Conservation (phyloP, 2,888 invertebrate species). For the Catocala nupta region DNA sequence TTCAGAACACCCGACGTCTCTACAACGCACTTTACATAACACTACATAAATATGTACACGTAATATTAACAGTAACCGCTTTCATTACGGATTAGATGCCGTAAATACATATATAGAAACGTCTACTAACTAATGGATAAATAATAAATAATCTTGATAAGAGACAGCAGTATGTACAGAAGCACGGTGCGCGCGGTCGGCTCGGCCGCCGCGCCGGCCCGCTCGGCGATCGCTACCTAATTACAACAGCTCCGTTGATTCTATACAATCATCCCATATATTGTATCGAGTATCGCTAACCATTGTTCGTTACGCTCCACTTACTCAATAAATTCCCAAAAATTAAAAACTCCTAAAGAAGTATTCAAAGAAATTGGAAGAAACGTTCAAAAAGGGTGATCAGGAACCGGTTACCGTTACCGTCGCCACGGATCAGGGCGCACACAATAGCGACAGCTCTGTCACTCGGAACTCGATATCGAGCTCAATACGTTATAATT, state of each 20-base stretch:
- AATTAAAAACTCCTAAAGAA: conserved; percentile 57
- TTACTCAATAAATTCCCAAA: conserved; percentile 38
- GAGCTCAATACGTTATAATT: conserved; percentile 74
- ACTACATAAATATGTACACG: conserved; percentile 62
- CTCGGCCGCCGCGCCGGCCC: conserved; percentile 54
- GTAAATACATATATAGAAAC: conserved; percentile 54
- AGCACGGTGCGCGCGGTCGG: conserved; percentile 76
- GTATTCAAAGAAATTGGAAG: conserved; percentile 60
- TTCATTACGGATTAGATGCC: conserved; percentile 57
- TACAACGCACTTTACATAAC: conserved; percentile 46
- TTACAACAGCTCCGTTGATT: conserved; percentile 64
- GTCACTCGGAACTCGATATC: conserved; percentile 64
- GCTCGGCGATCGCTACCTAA: conserved; percentile 54
- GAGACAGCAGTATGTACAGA: conserved; percentile 84
- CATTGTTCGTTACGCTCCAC: conserved; percentile 24
- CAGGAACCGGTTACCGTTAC: conserved; percentile 68
- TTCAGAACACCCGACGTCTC: conserved; percentile 41
- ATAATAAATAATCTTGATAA: conserved; percentile 83
- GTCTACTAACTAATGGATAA: conserved; percentile 77
- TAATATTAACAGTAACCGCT: conserved; percentile 65
- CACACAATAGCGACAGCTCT: conserved; percentile 64
- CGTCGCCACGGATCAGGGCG: conserved; percentile 64
- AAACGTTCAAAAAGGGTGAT: conserved; percentile 71
- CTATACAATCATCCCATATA: conserved; percentile 72
- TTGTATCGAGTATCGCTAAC: conserved; percentile 25